phyloP scores from a whole-genome alignment of 2,797 vertebrate species.

The Melanotaenia pygmaea region DNA sequence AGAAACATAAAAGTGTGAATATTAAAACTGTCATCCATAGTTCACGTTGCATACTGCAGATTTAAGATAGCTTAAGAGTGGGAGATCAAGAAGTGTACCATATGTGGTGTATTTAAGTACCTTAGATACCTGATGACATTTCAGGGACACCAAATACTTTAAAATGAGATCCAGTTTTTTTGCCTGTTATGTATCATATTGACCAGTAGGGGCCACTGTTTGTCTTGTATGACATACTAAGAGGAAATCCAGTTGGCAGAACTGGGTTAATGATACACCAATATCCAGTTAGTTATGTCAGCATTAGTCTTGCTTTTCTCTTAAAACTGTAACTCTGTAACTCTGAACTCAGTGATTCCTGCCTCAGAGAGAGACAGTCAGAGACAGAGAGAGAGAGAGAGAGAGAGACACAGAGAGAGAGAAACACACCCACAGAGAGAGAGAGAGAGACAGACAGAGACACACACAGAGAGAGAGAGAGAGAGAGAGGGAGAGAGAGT shows the following conservation, averaged over 20 bases:
- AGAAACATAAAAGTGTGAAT: constrained; percentile 8
- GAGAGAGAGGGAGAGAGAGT: too few species aligned
- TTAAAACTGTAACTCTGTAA: neutral
- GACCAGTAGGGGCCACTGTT: constrained; percentile 69
- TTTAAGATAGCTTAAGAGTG: neutral
- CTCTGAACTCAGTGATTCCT: constrained; percentile 22
- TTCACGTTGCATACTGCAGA: neutral
- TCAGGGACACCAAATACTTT: neutral
- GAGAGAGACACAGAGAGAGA: too few species aligned
- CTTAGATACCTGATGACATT: neutral
- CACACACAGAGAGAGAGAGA: too few species aligned
- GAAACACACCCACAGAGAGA: too few species aligned
- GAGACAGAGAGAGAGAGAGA: too few species aligned
- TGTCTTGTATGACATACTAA: constrained; percentile 25
- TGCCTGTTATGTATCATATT: constrained; percentile 25
- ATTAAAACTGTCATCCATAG: constrained; percentile 1
- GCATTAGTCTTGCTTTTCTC: constrained; percentile 18
- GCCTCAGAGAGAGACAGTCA: neutral
- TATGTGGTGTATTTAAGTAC: neutral
- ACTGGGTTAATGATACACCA: constrained; percentile 64
- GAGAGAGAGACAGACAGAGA: too few species aligned
- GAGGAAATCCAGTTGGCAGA: constrained; percentile 37
- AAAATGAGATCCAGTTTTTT: neutral
- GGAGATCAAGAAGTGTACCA: neutral
- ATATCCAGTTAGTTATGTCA: constrained; percentile 44